These are phyloP conservation scores for Onchidella celtica DNA, from an alignment of 2,888 invertebrate genomes.

Conservation along the genomic window DNA sequence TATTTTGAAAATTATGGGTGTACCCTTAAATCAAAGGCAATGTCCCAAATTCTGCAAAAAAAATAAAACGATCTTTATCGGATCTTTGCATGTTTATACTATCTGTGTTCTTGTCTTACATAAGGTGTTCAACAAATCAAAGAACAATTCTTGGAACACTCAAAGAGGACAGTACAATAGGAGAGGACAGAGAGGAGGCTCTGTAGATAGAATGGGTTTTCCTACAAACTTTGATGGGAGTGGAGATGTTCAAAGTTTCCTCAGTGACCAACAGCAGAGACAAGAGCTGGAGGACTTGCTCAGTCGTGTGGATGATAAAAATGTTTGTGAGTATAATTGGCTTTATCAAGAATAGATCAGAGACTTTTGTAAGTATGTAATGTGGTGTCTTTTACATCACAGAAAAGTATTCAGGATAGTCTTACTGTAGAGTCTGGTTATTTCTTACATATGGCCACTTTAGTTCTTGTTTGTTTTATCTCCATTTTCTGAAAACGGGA, in stretches of 20 bases:
- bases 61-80: too few relatives aligned
- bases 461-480: too few relatives aligned
- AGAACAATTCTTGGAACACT: conserved; percentile 15
- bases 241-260: conserved; percentile 48
- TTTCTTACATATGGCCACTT: too few relatives aligned
- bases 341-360: neutral
- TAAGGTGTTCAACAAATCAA: conserved; percentile 47
- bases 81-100: too few relatives aligned
- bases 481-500: too few relatives aligned
- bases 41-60: too few relatives aligned
- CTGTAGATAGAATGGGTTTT: conserved; percentile 48
- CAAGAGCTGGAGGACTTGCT: conserved; percentile 71
- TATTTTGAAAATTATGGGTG: too few relatives aligned
- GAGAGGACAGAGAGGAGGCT: neutral
- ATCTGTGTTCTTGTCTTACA: too few relatives aligned
- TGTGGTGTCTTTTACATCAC: neutral
- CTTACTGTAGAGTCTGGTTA: too few relatives aligned
- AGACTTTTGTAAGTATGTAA: neutral
- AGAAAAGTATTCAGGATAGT: too few relatives aligned
- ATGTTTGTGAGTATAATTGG: conserved; percentile 69
- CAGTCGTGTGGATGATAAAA: conserved; percentile 72
- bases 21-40: too few relatives aligned
- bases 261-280: conserved; percentile 59
- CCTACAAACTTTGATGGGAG: conserved; percentile 39
- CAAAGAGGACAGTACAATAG: neutral